Evolutionary conservation across 1,140 invertebrate species (phyloP).

Genomic region (Drosophila bifasciata): DNA sequence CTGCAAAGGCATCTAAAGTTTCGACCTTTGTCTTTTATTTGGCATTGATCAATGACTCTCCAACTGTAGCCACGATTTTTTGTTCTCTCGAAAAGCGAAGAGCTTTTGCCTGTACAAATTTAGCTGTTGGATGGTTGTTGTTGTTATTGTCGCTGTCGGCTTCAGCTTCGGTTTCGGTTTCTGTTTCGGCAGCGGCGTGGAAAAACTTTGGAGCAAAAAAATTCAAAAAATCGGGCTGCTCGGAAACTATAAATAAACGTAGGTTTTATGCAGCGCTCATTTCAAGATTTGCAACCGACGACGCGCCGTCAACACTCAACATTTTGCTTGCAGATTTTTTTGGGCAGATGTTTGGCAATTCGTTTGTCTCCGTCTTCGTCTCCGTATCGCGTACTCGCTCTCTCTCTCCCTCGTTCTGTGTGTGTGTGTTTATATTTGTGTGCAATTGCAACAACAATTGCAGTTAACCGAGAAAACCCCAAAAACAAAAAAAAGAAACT

Average conservation of each 20-base stretch:
- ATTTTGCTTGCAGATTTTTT: constrained; percentile 42
- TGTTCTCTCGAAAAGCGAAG: constrained; percentile 46
- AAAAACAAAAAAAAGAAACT: constrained; percentile 49
- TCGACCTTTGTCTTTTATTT: background rate
- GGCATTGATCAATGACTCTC: constrained; percentile 20
- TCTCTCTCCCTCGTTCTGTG: background rate
- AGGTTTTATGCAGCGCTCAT: constrained; percentile 73
- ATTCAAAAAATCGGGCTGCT: constrained; percentile 43
- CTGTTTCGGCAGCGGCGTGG: constrained; percentile 55
- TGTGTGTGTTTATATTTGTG: constrained; percentile 22
- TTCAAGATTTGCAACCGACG: constrained; percentile 81
- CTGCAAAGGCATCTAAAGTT: too few relatives aligned
- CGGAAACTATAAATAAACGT: constrained; percentile 84
- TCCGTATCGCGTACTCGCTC: too few relatives aligned
- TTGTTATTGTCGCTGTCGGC: constrained; percentile 16
- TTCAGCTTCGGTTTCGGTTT: constrained; percentile 16
- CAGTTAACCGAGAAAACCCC: constrained; percentile 75
- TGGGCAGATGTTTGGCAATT: constrained; percentile 57
- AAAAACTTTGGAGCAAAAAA: constrained; percentile 61
- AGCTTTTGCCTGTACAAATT: constrained; percentile 8
- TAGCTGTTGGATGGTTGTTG: constrained; percentile 15
- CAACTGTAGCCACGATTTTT: constrained; percentile 49
- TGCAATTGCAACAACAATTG: constrained; percentile 79
- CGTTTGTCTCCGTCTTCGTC: background rate
- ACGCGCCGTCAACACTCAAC: constrained; percentile 56